These are phyloP conservation scores for Ariolimax columbianus DNA, from an alignment of 2,888 invertebrate genomes.

Conservation along the genomic window DNA sequence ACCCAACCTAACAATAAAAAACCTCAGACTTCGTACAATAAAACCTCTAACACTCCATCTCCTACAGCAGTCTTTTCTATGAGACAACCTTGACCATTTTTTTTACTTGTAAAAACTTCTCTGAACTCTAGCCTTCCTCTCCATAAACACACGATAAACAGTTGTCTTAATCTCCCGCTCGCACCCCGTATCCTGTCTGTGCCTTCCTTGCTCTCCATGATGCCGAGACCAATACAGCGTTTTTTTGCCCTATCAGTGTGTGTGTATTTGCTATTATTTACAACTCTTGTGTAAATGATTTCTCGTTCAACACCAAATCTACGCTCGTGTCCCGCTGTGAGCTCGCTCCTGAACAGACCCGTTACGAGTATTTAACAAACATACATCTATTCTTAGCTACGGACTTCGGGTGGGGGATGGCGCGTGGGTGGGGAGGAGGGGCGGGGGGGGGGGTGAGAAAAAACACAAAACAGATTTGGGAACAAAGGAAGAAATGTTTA, in stretches of 20 bases:
- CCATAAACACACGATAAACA: background rate
- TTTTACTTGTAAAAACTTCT: too few species aligned
- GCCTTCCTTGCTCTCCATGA: background rate
- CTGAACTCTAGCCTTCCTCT: too few species aligned
- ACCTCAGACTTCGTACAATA: too few species aligned
- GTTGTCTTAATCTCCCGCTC: background rate
- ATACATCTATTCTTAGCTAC: background rate
- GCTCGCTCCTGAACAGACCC: background rate
- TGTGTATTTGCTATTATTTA: background rate
- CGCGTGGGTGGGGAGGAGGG: too few species aligned
- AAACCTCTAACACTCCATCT: too few species aligned
- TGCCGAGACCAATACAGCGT: background rate
- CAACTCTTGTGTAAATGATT: constrained; percentile 9
- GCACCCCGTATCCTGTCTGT: background rate
- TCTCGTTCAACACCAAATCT: background rate
- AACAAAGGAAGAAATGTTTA: too few species aligned
- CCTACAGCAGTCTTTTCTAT: too few species aligned
- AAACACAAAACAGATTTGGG: too few species aligned
- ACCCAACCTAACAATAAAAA: too few species aligned
- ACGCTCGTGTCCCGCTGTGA: background rate
- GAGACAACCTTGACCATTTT: too few species aligned
- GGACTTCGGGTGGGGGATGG: background rate
- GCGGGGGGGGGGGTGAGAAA: too few species aligned
- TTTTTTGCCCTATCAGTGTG: background rate
- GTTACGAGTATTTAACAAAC: constrained; percentile 5